Evolutionary conservation across 2,888 invertebrate species (phyloP).

Genomic region (Bombylius discolor): DNA sequence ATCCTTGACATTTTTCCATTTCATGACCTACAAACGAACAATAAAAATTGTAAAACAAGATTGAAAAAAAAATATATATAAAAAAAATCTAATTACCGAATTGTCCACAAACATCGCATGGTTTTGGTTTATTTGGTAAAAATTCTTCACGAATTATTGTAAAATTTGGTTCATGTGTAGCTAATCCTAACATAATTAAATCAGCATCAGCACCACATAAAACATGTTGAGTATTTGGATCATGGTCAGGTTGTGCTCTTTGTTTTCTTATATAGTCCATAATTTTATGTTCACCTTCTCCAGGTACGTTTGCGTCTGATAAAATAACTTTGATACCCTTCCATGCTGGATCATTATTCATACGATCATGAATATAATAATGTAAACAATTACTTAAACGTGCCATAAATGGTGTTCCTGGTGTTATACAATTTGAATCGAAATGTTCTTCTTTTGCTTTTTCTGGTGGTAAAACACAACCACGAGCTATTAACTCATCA

Average conservation of each 20-base stretch:
- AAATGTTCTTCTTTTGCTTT: conserved; percentile 89
- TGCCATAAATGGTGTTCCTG: conserved; percentile 98
- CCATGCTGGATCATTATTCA: conserved; percentile 95
- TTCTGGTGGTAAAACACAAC: conserved; percentile 66
- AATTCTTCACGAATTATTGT: conserved; percentile 98
- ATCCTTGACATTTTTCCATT: conserved; percentile 82
- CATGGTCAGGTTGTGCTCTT: conserved; percentile 86
- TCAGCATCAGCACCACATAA: conserved; percentile 98
- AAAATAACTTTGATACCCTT: conserved; percentile 83
- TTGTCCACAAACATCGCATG: conserved; percentile 91
- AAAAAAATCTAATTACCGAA: conserved; percentile 38
- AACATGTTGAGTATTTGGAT: conserved; percentile 96
- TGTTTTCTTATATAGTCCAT: conserved; percentile 98
- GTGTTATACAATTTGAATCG: conserved; percentile 98
- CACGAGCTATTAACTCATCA: conserved; percentile 56
- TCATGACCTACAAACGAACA: conserved; percentile 51
- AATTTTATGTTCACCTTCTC: conserved; percentile 98
- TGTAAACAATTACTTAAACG: conserved; percentile 66
- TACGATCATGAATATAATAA: conserved; percentile 33
- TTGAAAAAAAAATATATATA: neutral
- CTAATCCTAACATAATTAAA: conserved; percentile 94
- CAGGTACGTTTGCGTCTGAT: conserved; percentile 98
- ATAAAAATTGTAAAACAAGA: no score
- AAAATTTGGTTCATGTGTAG: conserved; percentile 98
- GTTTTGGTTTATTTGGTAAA: conserved; percentile 87